Base-by-base conservation (phyloP, 2,888 invertebrate species). In the Trachelus iudaicus region DNA sequence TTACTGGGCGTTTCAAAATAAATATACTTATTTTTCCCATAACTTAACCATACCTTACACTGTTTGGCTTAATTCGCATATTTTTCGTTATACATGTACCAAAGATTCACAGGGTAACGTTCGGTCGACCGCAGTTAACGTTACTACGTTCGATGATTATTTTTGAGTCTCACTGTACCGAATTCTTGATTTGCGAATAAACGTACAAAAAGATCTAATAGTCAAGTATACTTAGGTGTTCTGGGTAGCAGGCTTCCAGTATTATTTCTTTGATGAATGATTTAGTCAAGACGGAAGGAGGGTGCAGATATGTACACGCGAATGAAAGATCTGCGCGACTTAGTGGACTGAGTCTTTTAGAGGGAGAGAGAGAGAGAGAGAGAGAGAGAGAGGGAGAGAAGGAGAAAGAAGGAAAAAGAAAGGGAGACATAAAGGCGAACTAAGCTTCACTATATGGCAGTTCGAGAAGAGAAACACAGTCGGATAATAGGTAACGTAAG, bases 211-310 rank as follows among this genome's bases (percentile, higher is more conserved):
- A 40, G 4, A 40, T 40, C 40, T 15, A 40, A 40, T 15, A 15
- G 6, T 40, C 4, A 15, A 15, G 6, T 40, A 34, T 34, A 40
- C 15, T 40, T 15, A 4, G 1, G 40, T 15, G 0, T 15, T 15
- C 15, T 4, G 6, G 40, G 40, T 15, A 15, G 15, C 15, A 40
- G 15, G 6, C 6, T 40, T 83, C 77, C 81, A 81, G 86, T 83
- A 84, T 90, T 89, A 88, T 88, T 87, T 87, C 86, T 86, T 87
- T 85, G 89, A 89, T 88, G 88, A 89, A 88, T 86, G 89, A 89
- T 90, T 89, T 87, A 87, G 86, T 82, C 79, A 78, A 79, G 80
- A 81, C 69, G 77, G 76, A 80, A 78, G 80, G 81, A 81, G 80
- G 77, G 73, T 76, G 79, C 69, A 75, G 76, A 81, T 81, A 80